Evolutionary conservation across 2,113 vertebrate species (phyloP).

Genomic region (Vidua chalybeata): DNA sequence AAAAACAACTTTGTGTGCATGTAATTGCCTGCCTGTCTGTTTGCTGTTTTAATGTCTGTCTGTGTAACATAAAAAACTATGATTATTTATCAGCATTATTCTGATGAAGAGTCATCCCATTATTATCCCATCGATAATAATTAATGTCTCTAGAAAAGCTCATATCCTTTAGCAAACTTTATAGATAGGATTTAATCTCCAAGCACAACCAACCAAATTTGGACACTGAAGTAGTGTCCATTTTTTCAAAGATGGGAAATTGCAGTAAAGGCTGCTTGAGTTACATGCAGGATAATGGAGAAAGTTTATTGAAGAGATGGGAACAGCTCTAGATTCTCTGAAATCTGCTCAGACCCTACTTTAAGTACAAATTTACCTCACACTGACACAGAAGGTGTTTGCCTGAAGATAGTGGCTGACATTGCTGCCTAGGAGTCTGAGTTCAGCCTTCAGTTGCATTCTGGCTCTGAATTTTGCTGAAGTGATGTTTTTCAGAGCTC

Average conservation of each 20-base stretch:
- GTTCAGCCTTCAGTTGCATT: background rate
- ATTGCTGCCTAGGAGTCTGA: background rate
- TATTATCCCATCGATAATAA: background rate
- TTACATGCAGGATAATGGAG: background rate
- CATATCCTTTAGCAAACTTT: background rate
- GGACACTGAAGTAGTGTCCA: background rate
- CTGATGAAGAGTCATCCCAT: background rate
- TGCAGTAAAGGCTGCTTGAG: background rate
- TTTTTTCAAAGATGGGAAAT: background rate
- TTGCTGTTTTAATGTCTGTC: background rate
- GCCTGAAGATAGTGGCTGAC: background rate
- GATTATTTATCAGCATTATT: background rate
- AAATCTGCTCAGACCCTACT: background rate
- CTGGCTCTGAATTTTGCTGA: conserved; percentile 20
- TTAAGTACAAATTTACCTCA: background rate
- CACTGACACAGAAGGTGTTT: background rate
- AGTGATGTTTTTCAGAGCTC: conserved; percentile 20
- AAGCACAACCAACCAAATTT: background rate
- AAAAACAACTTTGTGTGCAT: background rate
- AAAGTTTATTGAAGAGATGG: background rate
- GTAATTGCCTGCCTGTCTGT: background rate
- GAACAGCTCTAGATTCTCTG: background rate
- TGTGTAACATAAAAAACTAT: background rate
- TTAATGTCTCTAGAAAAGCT: background rate
- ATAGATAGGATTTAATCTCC: background rate